phyloP scores from a whole-genome alignment of 2,113 vertebrate genomes.

The Vulpes vulpes region DNA sequence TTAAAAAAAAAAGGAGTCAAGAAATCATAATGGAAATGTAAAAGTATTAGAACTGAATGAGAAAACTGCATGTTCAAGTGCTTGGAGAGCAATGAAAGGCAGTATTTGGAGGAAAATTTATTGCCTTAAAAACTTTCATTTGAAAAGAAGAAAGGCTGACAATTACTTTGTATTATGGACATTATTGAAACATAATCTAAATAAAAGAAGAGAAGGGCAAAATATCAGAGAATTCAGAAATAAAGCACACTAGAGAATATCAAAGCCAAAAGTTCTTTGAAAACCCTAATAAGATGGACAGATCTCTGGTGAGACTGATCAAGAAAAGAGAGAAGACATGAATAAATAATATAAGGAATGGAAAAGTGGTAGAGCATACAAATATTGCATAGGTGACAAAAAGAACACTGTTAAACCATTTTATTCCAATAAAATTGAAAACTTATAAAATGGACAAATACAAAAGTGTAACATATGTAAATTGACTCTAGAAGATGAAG shows the following conservation, averaged over 20 bases:
- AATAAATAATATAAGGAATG: neutral
- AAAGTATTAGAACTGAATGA: neutral
- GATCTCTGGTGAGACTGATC: neutral
- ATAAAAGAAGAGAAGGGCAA: neutral
- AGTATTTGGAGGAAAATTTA: constrained; percentile 25
- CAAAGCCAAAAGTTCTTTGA: neutral
- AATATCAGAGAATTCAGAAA: neutral
- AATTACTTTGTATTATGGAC: too few relatives aligned
- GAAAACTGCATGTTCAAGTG: neutral
- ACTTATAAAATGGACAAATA: neutral
- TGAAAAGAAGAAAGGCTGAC: neutral
- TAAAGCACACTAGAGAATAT: neutral
- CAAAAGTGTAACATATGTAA: neutral
- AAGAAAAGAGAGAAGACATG: neutral
- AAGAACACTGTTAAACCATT: neutral
- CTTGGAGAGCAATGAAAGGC: neutral
- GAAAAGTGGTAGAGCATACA: neutral
- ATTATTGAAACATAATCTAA: neutral
- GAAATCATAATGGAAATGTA: constrained; percentile 25
- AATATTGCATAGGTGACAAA: neutral
- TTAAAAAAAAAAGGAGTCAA: neutral
- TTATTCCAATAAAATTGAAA: constrained; percentile 15
- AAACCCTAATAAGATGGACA: neutral
- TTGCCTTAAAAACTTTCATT: neutral
- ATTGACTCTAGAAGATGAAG: constrained; percentile 16